These are phyloP conservation scores for Ophion costatus DNA, from an alignment of 2,888 invertebrate species.

Conservation along the genomic window DNA sequence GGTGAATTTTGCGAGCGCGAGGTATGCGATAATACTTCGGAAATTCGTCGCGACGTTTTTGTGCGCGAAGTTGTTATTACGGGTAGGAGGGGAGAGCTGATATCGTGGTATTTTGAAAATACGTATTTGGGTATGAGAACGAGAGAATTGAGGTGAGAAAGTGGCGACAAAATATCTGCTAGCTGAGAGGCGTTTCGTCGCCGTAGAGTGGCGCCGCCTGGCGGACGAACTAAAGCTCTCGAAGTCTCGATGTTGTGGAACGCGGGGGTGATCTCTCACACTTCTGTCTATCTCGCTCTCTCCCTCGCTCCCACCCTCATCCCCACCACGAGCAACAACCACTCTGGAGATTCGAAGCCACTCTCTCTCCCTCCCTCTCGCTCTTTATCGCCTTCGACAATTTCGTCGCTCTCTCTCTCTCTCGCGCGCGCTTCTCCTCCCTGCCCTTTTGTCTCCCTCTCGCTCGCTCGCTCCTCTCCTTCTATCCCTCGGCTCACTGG, in stretches of 20 bases:
- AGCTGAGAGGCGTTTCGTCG: slow-evolving; percentile 64
- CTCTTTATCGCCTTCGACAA: slow-evolving; percentile 61
- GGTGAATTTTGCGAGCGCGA: too few relatives aligned
- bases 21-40: too few relatives aligned
- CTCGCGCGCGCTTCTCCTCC: neutral
- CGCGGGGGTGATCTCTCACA: slow-evolving; percentile 77
- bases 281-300: slow-evolving; percentile 47
- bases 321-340: slow-evolving; percentile 68
- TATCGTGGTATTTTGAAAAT: neutral
- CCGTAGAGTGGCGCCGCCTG: slow-evolving; percentile 82
- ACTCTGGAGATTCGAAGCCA: slow-evolving; percentile 65
- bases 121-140: neutral
- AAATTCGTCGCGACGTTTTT: too few relatives aligned
- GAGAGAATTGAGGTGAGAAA: slow-evolving; percentile 25
- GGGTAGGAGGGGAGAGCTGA: neutral
- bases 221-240: slow-evolving; percentile 67
- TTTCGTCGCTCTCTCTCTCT: slow-evolving; percentile 55
- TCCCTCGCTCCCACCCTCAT: slow-evolving; percentile 67
- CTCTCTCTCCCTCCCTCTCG: slow-evolving; percentile 71
- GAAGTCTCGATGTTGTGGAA: slow-evolving; percentile 71
- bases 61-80: too few relatives aligned
- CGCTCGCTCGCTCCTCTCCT: slow-evolving; percentile 4
- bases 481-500: slow-evolving; percentile 15
- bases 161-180: slow-evolving; percentile 62
- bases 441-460: neutral